Evolutionary conservation across 23 tunicate species (phyloP).

Genomic region (Ascidia mentula): DNA sequence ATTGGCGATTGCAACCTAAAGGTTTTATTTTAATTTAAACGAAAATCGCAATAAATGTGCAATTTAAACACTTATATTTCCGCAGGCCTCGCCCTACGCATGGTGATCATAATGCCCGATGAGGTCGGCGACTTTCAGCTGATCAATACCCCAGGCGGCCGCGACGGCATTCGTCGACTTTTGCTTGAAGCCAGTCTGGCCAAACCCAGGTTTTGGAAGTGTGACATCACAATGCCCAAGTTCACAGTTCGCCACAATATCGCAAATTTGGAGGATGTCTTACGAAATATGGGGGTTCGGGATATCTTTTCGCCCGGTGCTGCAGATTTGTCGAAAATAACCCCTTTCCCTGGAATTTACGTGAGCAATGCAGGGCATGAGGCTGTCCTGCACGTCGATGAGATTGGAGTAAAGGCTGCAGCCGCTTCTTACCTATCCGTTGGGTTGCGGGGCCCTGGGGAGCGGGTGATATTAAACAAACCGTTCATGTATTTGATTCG

Average conservation of each 20-base stretch:
- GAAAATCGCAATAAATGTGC: no score
- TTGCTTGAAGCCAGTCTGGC: background rate
- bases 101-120: slow-evolving; percentile 50
- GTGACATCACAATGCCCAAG: slow-evolving; percentile 65
- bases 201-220: slow-evolving; percentile 3
- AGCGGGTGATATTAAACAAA: slow-evolving; percentile 21
- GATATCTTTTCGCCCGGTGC: slow-evolving; percentile 41
- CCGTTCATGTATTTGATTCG: slow-evolving; percentile 75
- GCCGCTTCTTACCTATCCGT: slow-evolving; percentile 48
- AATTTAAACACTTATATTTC: no score
- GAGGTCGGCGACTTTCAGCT: slow-evolving; percentile 40
- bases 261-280: slow-evolving; percentile 21
- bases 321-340: slow-evolving; percentile 67
- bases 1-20: no score
- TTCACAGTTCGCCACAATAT: slow-evolving; percentile 44
- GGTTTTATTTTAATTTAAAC: no score
- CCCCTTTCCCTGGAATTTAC: slow-evolving; percentile 22
- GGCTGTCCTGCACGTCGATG: slow-evolving; percentile 68
- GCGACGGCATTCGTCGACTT: background rate
- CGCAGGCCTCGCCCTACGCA: slow-evolving; percentile 21
- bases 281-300: slow-evolving; percentile 48
- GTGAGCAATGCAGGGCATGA: slow-evolving; percentile 73
- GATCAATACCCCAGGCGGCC: background rate
- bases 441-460: slow-evolving; percentile 26
- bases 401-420: slow-evolving; percentile 73